These are phyloP conservation scores for Catostomus latipinnis DNA, from an alignment of 2,797 vertebrate species.

Conservation along the genomic window DNA sequence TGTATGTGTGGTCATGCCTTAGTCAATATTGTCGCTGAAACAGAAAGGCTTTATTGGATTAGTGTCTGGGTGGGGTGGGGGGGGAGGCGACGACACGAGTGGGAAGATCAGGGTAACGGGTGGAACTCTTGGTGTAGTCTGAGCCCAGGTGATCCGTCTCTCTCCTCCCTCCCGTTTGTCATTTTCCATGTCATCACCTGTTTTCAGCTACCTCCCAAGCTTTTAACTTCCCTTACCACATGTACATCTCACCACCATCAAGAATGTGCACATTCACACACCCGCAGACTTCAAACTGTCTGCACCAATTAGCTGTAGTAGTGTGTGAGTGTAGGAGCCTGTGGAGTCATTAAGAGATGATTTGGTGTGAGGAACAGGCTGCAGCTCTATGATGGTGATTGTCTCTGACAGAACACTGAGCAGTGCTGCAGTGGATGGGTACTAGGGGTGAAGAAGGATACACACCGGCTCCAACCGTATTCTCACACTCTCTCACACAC, in stretches of 20 bases:
- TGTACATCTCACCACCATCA: conserved; percentile 1
- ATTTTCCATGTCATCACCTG: conserved; percentile 10
- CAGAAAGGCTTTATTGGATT: conserved; percentile 48
- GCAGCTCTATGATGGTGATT: conserved; percentile 35
- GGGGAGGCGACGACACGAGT: background rate
- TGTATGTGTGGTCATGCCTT: conserved; percentile 6
- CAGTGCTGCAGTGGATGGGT: conserved; percentile 15
- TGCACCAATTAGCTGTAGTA: conserved; percentile 25
- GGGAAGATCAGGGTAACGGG: conserved; percentile 7
- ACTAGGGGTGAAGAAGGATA: conserved; percentile 30
- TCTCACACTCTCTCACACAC: conserved; percentile 11
- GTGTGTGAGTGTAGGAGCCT: conserved; percentile 40
- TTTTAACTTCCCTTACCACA: conserved; percentile 24
- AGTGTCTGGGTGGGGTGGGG: background rate
- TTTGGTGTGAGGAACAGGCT: conserved; percentile 39
- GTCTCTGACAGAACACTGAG: conserved; percentile 31
- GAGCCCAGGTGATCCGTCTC: background rate
- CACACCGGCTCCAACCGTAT: conserved; percentile 14
- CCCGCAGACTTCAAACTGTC: conserved; percentile 38
- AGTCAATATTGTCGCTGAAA: conserved; percentile 27
- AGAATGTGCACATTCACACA: background rate
- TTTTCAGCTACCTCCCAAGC: background rate
- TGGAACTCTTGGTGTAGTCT: background rate
- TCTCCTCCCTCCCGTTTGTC: background rate
- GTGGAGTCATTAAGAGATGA: conserved; percentile 46